These are phyloP conservation scores for Tillus elongatus DNA, from an alignment of 2,888 invertebrate genomes.

Conservation along the genomic window DNA sequence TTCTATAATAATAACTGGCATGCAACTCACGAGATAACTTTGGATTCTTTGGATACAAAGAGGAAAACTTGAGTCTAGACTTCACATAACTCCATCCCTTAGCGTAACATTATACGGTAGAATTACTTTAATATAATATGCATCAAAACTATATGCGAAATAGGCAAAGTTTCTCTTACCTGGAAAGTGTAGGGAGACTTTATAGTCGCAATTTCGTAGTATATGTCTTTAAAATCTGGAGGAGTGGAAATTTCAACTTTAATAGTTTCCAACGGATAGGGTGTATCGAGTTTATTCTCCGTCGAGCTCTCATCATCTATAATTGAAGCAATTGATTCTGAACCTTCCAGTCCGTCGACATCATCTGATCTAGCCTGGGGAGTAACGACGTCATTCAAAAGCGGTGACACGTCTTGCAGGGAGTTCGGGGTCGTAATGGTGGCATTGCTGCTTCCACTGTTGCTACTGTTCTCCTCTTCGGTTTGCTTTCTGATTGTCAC, in stretches of 20 bases:
- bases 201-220: slow-evolving; percentile 83
- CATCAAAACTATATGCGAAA: no score
- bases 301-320: slow-evolving; percentile 53
- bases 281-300: slow-evolving; percentile 55
- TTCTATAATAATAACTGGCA: no score
- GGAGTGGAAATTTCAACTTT: slow-evolving; percentile 85
- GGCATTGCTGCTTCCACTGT: slow-evolving; percentile 11
- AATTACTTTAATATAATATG: no score
- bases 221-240: slow-evolving; percentile 73
- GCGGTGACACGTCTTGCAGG: slow-evolving; percentile 23
- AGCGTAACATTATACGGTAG: no score
- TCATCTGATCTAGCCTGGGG: slow-evolving; percentile 48
- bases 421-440: slow-evolving; percentile 27
- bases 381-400: slow-evolving; percentile 46
- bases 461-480: slow-evolving; percentile 45
- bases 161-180: no score
- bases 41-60: no score
- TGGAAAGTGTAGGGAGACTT: slow-evolving; percentile 85
- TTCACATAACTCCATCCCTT: no score
- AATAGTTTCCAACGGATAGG: slow-evolving; percentile 62
- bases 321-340: slow-evolving; percentile 57
- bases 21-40: no score
- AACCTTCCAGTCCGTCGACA: slow-evolving; percentile 59
- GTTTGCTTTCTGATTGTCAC: slow-evolving; percentile 67
- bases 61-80: no score